Conservation (phyloP, 2,888 invertebrate species). For the Eilema griseolum region DNA sequence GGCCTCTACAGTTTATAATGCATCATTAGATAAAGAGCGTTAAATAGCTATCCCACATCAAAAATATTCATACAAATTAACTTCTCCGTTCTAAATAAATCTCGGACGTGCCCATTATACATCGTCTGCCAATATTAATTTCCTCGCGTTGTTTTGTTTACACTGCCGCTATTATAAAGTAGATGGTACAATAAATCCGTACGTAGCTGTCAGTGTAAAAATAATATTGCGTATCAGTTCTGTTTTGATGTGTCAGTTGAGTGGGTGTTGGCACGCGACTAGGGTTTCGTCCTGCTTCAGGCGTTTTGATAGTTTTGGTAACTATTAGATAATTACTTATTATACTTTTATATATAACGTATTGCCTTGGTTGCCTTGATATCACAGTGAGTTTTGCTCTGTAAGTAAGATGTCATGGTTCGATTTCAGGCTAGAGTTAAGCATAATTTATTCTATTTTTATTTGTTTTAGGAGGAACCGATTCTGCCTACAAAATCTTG, state of each 20-base stretch:
- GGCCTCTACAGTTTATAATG: no score
- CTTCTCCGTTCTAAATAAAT: slow-evolving; percentile 1
- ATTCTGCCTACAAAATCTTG: no score
- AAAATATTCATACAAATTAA: background rate
- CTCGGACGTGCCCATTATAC: slow-evolving; percentile 7
- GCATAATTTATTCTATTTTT: no score
- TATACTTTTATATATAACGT: no score
- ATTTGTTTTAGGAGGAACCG: no score
- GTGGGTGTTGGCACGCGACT: slow-evolving; percentile 68
- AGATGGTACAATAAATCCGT: slow-evolving; percentile 52
- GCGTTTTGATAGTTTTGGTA: slow-evolving; percentile 7
- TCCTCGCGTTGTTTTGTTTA: slow-evolving; percentile 47
- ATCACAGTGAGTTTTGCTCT: no score
- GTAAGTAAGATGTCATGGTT: no score
- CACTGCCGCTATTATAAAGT: slow-evolving; percentile 46
- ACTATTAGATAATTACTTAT: no score
- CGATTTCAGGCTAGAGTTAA: no score
- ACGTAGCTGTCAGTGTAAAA: slow-evolving; percentile 56
- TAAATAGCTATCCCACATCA: background rate
- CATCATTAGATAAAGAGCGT: no score
- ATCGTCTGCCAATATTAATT: slow-evolving; percentile 46
- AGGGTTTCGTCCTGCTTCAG: slow-evolving; percentile 37
- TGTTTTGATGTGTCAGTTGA: slow-evolving; percentile 69
- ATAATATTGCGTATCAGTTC: slow-evolving; percentile 68
- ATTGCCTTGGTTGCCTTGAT: no score